Evolutionary conservation across 2,888 invertebrate species (phyloP).

Genomic region (Octonoba sinensis): DNA sequence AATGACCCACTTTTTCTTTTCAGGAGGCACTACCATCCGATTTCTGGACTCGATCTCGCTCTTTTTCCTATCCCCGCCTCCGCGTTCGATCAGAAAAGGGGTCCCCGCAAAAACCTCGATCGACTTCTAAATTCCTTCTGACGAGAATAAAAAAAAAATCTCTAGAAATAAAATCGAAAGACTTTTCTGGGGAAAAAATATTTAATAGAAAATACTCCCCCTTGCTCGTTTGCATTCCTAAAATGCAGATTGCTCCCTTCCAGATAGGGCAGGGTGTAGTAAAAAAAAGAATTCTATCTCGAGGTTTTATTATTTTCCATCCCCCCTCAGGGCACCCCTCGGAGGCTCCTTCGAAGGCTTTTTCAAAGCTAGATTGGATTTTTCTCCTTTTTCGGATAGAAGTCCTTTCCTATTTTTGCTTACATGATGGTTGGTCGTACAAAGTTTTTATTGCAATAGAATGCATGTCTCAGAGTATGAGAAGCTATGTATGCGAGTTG

Average conservation of each 20-base stretch:
- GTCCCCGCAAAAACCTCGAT: constrained; percentile 53
- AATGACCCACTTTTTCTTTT: too few species aligned
- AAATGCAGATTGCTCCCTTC: constrained; percentile 63
- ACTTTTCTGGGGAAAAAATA: constrained; percentile 46
- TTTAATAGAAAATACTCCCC: constrained; percentile 62
- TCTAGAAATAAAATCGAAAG: neutral
- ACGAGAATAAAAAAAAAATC: too few species aligned
- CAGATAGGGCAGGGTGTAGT: constrained; percentile 20
- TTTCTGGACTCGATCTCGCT: neutral
- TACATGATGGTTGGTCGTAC: too few species aligned
- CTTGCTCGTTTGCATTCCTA: constrained; percentile 44
- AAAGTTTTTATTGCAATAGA: too few species aligned
- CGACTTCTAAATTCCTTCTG: constrained; percentile 45
- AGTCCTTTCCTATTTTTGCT: too few species aligned
- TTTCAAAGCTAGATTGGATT: constrained; percentile 58
- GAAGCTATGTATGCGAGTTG: too few species aligned
- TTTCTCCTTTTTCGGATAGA: constrained; percentile 6
- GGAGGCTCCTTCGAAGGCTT: constrained; percentile 43
- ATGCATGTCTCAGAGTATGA: too few species aligned
- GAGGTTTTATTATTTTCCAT: constrained; percentile 59
- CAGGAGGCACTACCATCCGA: too few species aligned
- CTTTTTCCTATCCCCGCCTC: neutral
- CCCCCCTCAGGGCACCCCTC: constrained; percentile 42
- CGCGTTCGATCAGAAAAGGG: too few species aligned
- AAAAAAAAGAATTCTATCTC: constrained; percentile 36